Evolutionary conservation across 2,797 vertebrate genomes (phyloP).

Genomic region (Bucorvus abyssinicus): DNA sequence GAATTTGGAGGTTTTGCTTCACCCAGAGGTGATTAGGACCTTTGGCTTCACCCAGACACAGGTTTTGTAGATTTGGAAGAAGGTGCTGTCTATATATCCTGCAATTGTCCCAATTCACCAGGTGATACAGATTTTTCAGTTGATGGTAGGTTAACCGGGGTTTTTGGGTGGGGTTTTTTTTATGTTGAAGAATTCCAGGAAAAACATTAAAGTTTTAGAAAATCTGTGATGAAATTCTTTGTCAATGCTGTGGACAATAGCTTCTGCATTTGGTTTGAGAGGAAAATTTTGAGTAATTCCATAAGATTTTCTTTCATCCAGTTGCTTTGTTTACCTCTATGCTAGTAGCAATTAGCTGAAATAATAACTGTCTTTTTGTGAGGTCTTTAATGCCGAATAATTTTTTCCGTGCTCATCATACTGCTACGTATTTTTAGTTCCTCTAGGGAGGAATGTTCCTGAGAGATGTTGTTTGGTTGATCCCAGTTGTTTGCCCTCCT

Average conservation of each 20-base stretch:
- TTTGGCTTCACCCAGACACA: background rate
- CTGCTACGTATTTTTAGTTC: background rate
- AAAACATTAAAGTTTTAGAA: background rate
- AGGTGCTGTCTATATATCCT: background rate
- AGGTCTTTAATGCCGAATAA: background rate
- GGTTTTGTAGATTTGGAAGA: background rate
- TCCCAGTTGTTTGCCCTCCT: background rate
- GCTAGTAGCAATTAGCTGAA: background rate
- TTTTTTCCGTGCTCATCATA: background rate
- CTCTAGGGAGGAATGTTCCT: background rate
- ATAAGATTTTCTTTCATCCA: background rate
- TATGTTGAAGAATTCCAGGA: background rate
- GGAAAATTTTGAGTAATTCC: background rate
- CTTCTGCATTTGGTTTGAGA: slow-evolving; percentile 1
- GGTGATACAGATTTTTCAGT: background rate
- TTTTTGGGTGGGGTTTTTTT: no score
- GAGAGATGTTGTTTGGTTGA: background rate
- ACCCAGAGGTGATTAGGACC: background rate
- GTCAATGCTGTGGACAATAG: background rate
- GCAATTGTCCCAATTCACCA: background rate
- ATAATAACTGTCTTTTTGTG: background rate
- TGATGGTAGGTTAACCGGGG: background rate
- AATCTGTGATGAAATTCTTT: background rate
- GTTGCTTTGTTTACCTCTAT: background rate
- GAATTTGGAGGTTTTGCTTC: background rate